A percentile compares a stretch with the other conserved stretches of the same genome.
Conservation (phyloP, 2,113 vertebrate species). For the Hippopotamus amphibius region DNA sequence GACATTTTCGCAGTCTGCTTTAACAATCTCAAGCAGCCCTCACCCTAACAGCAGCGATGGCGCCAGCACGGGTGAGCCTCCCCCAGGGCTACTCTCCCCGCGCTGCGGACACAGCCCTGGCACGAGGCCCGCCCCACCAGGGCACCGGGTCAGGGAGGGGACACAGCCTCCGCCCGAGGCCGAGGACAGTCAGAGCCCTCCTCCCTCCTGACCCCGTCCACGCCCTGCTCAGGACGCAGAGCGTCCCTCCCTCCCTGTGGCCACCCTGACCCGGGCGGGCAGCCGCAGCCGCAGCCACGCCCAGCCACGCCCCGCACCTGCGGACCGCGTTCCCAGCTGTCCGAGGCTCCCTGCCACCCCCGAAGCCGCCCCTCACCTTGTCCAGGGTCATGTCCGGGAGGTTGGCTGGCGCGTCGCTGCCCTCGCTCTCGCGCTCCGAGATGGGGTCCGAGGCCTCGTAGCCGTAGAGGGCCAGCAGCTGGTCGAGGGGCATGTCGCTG, state of each 20-base stretch:
- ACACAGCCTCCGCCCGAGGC: neutral
- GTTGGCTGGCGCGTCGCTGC: conserved; percentile 86
- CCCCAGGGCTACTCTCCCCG: neutral
- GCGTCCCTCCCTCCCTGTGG: neutral
- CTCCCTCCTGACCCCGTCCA: neutral
- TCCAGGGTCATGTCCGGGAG: conserved; percentile 94
- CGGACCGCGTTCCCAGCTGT: neutral
- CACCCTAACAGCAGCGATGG: accelerated
- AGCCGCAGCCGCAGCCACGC: no score
- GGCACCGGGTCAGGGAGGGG: neutral
- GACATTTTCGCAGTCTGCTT: conserved; percentile 49
- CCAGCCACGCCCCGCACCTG: neutral
- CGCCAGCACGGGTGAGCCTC: neutral
- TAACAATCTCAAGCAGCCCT: no score
- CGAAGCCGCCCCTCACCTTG: conserved; percentile 87
- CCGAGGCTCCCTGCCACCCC: neutral
- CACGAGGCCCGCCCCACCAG: no score
- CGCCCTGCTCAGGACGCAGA: neutral
- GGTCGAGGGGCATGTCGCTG: conserved; percentile 94
- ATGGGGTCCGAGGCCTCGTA: conserved; percentile 92
- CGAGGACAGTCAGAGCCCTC: neutral
- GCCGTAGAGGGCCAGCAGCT: conserved; percentile 95
- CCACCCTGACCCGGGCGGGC: no score
- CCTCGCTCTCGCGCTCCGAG: conserved; percentile 91
- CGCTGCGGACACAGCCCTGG: no score